Evolutionary conservation across 1,140 invertebrate species (phyloP), one percentile per base, ranked within the genome.

Genomic region (Contarinia nasturtii): DNA sequence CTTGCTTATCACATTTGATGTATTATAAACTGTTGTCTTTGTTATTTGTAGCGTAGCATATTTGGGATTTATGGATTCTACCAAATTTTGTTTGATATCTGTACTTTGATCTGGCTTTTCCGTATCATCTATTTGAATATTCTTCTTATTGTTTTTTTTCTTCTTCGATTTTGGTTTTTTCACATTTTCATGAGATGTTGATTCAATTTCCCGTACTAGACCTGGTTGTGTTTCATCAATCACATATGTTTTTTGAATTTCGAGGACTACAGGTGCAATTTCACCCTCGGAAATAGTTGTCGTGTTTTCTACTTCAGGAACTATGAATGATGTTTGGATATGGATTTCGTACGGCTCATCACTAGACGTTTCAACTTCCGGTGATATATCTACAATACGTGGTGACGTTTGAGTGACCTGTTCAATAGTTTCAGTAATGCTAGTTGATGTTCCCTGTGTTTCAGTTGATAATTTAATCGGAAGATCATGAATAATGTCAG

Each of bases 271-370:
- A n/a, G n/a, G n/a, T n/a, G n/a, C n/a, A n/a, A n/a, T n/a, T n/a
- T n/a, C n/a, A n/a, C n/a, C n/a, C 40, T 49, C 54, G 40, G 41
- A 4, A 43, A 7, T 27, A 27, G 3, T 27, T 10, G 27, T 5
- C 10, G 27, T 27, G 4, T 65, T 66, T 2, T 54, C 60, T 37
- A 74, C 67, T 0, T 58, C 51, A 4, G 74, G 74, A 51, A 78
- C 67, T 17, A 68, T 68, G 34, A 78, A 67, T 51, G 70, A 67
- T n/a, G 75, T 72, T 54, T 69, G 59, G 19, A 78, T 67, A 51
- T 76, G 73, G 7, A 78, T 60, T 59, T 78, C 74, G 49, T 74
- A 78, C 3, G 72, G 72, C 52, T 77, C 75, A 4, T 65, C 63
- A 57, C 57, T 52, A 15, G 38, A 17, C 17, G 45, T 45, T 7